A percentile compares a stretch with the other conserved stretches of the same genome.
These are phyloP conservation scores for Nannobrachium achirus DNA, from an alignment of 2,113 vertebrate genomes.

Conservation along the genomic window DNA sequence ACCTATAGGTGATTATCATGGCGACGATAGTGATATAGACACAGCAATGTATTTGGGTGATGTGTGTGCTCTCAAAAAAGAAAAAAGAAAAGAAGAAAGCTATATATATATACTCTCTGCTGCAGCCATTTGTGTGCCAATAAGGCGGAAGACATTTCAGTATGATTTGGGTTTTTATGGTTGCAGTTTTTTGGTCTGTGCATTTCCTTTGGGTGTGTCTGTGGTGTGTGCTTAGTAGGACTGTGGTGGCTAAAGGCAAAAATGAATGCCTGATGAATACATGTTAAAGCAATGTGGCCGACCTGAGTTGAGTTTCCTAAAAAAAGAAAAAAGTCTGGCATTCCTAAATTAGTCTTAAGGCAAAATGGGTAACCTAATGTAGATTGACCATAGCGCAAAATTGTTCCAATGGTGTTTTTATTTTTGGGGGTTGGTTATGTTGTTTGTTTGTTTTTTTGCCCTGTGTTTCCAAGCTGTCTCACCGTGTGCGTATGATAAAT, in stretches of 20 bases:
- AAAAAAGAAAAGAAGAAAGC: slow-evolving; percentile 53
- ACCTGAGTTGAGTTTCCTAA: slow-evolving; percentile 66
- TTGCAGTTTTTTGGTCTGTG: slow-evolving; percentile 73
- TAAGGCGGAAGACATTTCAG: slow-evolving; percentile 71
- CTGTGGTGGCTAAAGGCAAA: slow-evolving; percentile 65
- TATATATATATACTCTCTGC: slow-evolving; percentile 66
- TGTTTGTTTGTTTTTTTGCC: slow-evolving; percentile 35
- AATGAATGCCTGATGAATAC: slow-evolving; percentile 66
- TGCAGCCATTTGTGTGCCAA: slow-evolving; percentile 77
- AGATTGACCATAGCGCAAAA: slow-evolving; percentile 76
- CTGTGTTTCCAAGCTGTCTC: slow-evolving; percentile 74
- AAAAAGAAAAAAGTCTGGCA: slow-evolving; percentile 60
- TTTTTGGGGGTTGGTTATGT: too few relatives aligned
- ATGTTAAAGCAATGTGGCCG: slow-evolving; percentile 67
- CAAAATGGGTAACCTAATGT: slow-evolving; percentile 67
- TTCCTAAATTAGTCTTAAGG: slow-evolving; percentile 66
- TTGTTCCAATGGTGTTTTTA: slow-evolving; percentile 72
- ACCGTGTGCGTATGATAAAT: slow-evolving; percentile 81
- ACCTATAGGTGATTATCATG: slow-evolving; percentile 66
- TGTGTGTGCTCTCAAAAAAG: slow-evolving; percentile 73
- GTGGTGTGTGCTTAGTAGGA: slow-evolving; percentile 80
- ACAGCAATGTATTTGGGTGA: slow-evolving; percentile 80
- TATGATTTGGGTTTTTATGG: slow-evolving; percentile 57
- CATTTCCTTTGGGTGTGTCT: slow-evolving; percentile 75
- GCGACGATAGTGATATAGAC: slow-evolving; percentile 75